Evolutionary conservation across 1,140 invertebrate species (phyloP).

Genomic region (Mylabris phalerata): DNA sequence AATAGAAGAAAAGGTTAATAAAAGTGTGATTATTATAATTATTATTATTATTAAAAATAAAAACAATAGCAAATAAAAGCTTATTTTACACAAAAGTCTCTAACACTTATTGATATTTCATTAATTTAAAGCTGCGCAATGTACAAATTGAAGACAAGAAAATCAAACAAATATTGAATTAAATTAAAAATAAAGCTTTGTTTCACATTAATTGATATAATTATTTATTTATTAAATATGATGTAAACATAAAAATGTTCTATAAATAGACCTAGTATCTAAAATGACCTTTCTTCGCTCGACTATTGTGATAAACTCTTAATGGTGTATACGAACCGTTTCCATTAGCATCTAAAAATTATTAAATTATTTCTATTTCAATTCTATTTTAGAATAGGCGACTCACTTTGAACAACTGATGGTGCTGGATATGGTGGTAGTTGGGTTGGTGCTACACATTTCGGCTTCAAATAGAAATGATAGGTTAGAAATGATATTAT

Average conservation of each 20-base stretch:
- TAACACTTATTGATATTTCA: too few relatives aligned
- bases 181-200: too few relatives aligned
- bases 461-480: conserved; percentile 61
- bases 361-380: background rate
- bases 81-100: too few relatives aligned
- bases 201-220: background rate
- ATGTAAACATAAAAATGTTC: background rate
- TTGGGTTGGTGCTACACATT: conserved; percentile 53
- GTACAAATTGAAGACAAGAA: background rate
- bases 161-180: background rate
- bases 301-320: conserved; percentile 68
- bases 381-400: conserved; percentile 17
- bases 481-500: conserved; percentile 61
- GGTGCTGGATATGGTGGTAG: conserved; percentile 32
- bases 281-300: conserved; percentile 69
- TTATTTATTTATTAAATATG: background rate
- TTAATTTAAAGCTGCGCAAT: background rate
- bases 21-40: too few relatives aligned
- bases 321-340: conserved; percentile 69
- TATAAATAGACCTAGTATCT: conserved; percentile 49
- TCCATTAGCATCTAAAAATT: conserved; percentile 51
- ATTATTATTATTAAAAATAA: too few relatives aligned
- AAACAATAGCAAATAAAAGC: too few relatives aligned
- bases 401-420: conserved; percentile 37
- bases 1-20: too few relatives aligned